Evolutionary conservation across 2,113 vertebrate genomes (phyloP), one percentile per base, ranked within the genome.

Genomic region (Phrynocephalus versicolor): DNA sequence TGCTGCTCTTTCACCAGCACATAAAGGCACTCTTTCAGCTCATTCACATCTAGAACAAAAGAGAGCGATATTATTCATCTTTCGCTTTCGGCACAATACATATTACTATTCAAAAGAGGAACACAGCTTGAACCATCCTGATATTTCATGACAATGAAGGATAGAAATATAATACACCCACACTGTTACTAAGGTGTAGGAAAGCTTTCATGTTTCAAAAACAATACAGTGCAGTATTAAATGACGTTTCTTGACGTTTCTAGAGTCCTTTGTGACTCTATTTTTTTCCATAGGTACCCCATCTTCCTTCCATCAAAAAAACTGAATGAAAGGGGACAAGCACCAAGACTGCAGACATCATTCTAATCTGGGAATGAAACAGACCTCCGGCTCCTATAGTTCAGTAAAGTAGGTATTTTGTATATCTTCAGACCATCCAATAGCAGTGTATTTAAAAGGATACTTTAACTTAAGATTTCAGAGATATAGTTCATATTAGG

Each of bases 1-100:
- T 99, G 99, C 91, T 99, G 99, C 35, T 99, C 99, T 33, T 98
- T 98, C 57, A 99, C 97, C 81, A 99, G 95, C 3, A 98, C 97
- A 74, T 97, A 95, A 64, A 99, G 96, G 86, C 98, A 99, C 13
- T 98, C 98, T 94, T 98, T 98, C 92, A 99, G 87, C 87, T 99
- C 99, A 0, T 83, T 96, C 87, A 96, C 97, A 0, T 99, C 98
- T 99, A 93, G 57, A 35, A 90, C 2, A 88, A 86, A 14, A 67
- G n/a, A 18, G 35, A 85, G 69, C 85, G 58, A 72, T 0, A 82
- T 0, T 15, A 37, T 2, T 27, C 27, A 41, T 75, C 69, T 82
- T 51, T 55, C 27, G 51, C 78, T 18, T 2, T 25, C 23, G 21
- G 73, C 23, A 39, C 21, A 55, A 73, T 27, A 25, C 5, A 67